Evolutionary conservation across 2,113 vertebrate genomes (phyloP), one percentile per base, ranked within the genome.

Genomic region (Daphoenositta chrysoptera): DNA sequence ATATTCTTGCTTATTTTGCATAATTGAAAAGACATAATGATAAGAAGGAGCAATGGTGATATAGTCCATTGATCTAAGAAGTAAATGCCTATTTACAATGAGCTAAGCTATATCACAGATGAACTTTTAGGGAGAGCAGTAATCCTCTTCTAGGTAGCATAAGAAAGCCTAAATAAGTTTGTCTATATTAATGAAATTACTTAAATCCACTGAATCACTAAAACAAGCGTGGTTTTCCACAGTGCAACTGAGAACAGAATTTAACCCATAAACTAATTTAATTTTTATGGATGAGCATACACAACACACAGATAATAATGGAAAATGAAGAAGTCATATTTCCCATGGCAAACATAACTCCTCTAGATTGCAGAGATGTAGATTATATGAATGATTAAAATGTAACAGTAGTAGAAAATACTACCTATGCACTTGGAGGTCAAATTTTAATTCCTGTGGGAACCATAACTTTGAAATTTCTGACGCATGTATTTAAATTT

Each of bases 301-400:
- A 80, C 8, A 78, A 80, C 20, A 63, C 54, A 87, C 33, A 90
- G 73, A 91, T 70, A 90, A 86, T 51, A 83, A 90, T 22, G 60
- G 47, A 57, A 94, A 94, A 92, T 81, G 23, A 80, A 81, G 47
- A 77, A 83, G 31, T 83, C 45, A 3, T 48, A 81, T 90, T 96
- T 96, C 48, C 65, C 71, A 61, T n/a, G 50, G 83, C 56, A 90
- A 96, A 63, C 14, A 61, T 77, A 93, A 90, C 51, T 91, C 56
- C 65, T 71, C 53, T 69, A 24, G 13, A 79, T 50, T 82, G 28
- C 42, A 90, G 58, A 84, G 58, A 70, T 53, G 31, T 83, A 79
- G 75, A 91, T 78, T 83, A 61, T 79, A 81, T 50, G 44, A 92
- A 91, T 88, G 80, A 92, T 76, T 96, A 93, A 93, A 94, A 91